Evolutionary conservation across 2,888 invertebrate genomes (phyloP), one percentile per base, ranked within the genome.

Genomic region (Halictus ligatus): DNA sequence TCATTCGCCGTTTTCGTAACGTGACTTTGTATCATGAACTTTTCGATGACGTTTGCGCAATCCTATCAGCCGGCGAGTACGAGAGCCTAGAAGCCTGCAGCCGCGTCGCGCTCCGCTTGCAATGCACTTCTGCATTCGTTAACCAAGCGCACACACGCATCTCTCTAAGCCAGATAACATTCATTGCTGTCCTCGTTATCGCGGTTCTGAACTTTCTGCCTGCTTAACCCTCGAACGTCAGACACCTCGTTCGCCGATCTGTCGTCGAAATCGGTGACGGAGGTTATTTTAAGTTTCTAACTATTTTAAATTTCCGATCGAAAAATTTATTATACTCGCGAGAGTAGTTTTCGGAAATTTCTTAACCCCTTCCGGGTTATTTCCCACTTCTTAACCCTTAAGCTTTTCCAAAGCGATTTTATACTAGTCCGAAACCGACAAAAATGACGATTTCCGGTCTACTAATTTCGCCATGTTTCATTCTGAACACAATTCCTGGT

Each of bases 1-100:
- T 88, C 91, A 89, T 85, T 89, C 91, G 89, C 86, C 91, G 85
- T 91, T 91, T 91, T 91, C 91, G 91, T 91, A 91, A 91, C 94
- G 92, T 95, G 95, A 95, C 94, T 95, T 94, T 95, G 95, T 94
- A 95, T 94, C 95, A 95, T 95, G 95, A 95, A 95, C 94, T 95
- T 94, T 94, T 94, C 93, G 92, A 94, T 92, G 92, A 93, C 93
- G 94, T 94, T 93, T 94, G 93, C 94, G 93, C 91, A 94, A 94
- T 82, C 75, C 91, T 91, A 91, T 90, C 90, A 81, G 82, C 79
- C 91, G 84, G 85, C 88, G 82, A 84, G 89, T 75, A 78, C 83
- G 72, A 84, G 80, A 84, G 80, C 21, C 88, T 29, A 75, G 60
- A 60, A 75, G 84, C 58, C 75, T 81, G 76, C 77, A 40, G 71